A percentile compares a stretch with the other conserved stretches of the same genome.
Conservation (phyloP, 2,888 invertebrate genomes). For the Lasioglossum morio region DNA sequence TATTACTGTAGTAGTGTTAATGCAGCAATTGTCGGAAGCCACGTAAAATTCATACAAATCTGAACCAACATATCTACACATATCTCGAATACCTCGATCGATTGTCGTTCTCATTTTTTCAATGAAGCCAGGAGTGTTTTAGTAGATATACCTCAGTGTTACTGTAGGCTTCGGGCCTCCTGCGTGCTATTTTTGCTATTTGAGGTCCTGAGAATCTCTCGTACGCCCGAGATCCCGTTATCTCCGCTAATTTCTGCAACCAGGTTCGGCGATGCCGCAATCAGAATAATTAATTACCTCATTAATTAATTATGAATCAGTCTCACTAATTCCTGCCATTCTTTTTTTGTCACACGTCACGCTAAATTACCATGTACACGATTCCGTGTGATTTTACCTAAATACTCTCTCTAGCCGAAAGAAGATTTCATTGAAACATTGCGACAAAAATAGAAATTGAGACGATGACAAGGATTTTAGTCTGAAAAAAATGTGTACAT, state of each 20-base stretch:
- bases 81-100: slow-evolving; percentile 67
- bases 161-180: slow-evolving; percentile 89
- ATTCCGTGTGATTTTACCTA: neutral
- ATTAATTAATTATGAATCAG: slow-evolving; percentile 43
- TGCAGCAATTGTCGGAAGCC: slow-evolving; percentile 2
- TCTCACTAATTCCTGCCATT: neutral
- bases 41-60: slow-evolving; percentile 31
- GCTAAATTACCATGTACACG: slow-evolving; percentile 3
- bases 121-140: slow-evolving; percentile 66
- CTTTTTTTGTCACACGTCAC: neutral
- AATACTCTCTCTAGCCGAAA: neutral
- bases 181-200: slow-evolving; percentile 94
- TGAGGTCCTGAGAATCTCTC: slow-evolving; percentile 97
- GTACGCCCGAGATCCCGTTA: slow-evolving; percentile 95
- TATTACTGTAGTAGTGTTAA: slow-evolving; percentile 3
- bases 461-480: neutral
- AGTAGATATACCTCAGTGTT: slow-evolving; percentile 88
- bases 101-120: slow-evolving; percentile 59
- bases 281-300: slow-evolving; percentile 27
- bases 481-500: neutral
- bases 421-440: neutral
- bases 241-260: slow-evolving; percentile 89
- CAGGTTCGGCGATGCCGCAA: slow-evolving; percentile 2
- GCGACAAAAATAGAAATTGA: neutral
- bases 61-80: slow-evolving; percentile 45